Conservation (phyloP, 2,797 vertebrate species). For the Masticophis lateralis region DNA sequence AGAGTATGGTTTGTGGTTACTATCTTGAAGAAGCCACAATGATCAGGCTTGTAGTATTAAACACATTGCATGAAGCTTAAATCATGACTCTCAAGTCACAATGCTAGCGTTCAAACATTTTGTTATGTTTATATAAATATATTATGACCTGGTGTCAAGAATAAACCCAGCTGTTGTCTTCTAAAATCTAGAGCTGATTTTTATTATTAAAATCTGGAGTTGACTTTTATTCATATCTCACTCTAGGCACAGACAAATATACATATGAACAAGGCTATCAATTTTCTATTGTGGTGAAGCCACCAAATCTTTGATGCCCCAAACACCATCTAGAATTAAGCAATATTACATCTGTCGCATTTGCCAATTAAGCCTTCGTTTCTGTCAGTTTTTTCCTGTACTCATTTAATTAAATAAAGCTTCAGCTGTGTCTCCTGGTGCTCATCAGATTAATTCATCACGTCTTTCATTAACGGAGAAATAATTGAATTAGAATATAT, state of each 20-base stretch:
- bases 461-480: conserved; percentile 33
- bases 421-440: conserved; percentile 6
- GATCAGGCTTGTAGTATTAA: not conserved
- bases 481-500: conserved; percentile 28
- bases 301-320: not conserved
- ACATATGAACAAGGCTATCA: not conserved
- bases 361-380: not conserved
- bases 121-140: not conserved
- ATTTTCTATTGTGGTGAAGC: not conserved
- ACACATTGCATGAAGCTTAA: not conserved
- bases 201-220: not conserved
- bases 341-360: not conserved
- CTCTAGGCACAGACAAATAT: not conserved
- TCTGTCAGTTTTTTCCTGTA: not conserved
- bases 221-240: not conserved
- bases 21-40: not conserved
- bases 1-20: not conserved
- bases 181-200: not conserved
- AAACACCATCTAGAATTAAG: not conserved
- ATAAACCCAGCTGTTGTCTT: not conserved
- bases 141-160: not conserved
- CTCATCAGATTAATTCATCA: conserved; percentile 28
- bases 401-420: conserved; percentile 24
- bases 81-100: not conserved
- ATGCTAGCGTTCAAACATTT: not conserved